Conservation (phyloP, 2,888 invertebrate species). For the Drosophila differens region DNA sequence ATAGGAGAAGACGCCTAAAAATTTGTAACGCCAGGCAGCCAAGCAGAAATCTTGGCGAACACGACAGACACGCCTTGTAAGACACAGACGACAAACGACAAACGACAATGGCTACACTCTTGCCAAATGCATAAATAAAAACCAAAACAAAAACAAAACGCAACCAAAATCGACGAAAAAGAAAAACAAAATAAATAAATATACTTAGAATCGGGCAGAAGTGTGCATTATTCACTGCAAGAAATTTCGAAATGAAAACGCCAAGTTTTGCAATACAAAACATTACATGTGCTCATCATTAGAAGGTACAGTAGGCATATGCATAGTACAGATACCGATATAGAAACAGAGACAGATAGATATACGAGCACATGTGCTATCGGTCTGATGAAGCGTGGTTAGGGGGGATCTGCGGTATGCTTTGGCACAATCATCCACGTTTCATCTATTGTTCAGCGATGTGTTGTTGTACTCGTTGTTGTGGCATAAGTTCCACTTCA, state of each 20-base stretch:
- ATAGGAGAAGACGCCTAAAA: conserved; percentile 33
- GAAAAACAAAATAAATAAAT: conserved; percentile 11
- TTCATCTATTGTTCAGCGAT: conserved; percentile 74
- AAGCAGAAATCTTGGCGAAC: conserved; percentile 73
- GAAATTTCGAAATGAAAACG: conserved; percentile 77
- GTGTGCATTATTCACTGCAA: conserved; percentile 75
- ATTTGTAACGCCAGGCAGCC: conserved; percentile 77
- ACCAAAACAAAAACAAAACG: conserved; percentile 6
- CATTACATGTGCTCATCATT: conserved; percentile 80
- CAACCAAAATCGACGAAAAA: conserved; percentile 56
- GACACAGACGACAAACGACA: conserved; percentile 61
- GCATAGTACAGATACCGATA: conserved; percentile 11
- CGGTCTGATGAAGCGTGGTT: conserved; percentile 8
- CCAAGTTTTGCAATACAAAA: conserved; percentile 77
- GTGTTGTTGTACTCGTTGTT: conserved; percentile 44
- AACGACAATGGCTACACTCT: conserved; percentile 70
- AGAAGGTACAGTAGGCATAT: conserved; percentile 33
- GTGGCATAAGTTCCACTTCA: conserved; percentile 80
- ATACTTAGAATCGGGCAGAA: conserved; percentile 37
- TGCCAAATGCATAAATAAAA: conserved; percentile 58
- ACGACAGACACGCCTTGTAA: conserved; percentile 72
- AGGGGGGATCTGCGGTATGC: conserved; percentile 3
- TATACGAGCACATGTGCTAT: conserved; percentile 30
- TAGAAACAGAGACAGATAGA: conserved; percentile 19
- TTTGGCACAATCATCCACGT: conserved; percentile 78